Base-by-base conservation (phyloP, 2,888 invertebrate genomes). In the Anagyrus pseudococci region DNA sequence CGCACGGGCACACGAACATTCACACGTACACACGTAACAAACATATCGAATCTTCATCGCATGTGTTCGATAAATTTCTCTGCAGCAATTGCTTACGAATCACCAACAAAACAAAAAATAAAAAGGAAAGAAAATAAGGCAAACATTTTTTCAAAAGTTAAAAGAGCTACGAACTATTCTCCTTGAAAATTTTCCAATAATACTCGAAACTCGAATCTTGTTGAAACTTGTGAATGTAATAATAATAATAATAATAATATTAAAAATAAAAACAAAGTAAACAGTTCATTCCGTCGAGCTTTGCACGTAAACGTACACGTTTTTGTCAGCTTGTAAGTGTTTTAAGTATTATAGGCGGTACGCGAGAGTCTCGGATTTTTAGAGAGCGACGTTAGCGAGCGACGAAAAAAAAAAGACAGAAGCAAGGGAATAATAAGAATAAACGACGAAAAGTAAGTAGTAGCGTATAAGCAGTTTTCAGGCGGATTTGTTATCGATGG, bases 401-500 rank as follows among this genome's bases (percentile, higher is more conserved):
- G 15, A 26, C 8, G 15, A 33, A 23, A 22, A 49, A 26, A 48
- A 7, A 26, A 49, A 33, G 33, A 25, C n/a, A 25, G 47, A 49
- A 2, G 1, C 10, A 40, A 17, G 29, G n/a, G n/a, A 54, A 13
- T 43, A 50, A 29, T 13, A 55, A 46, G n/a, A 46, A 55, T 8
- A 3, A 10, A 20, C 7, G 43, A n/a, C n/a, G 15, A 19, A 10
- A 41, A 17, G 25, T n/a, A 26, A 33, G 6, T 22, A 41, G 52
- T 55, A 58, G 52, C 2, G 48, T 29, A n/a, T 46, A 56, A 57
- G 49, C 55, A 55, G 29, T 40, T 61, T 67, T 66, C 63, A 20
- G 46, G 58, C 54, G 56, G 62, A 59, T 67, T 67, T 64, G 66
- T 62, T 67, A 67, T 59, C 62, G 55, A 63, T 44, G 25, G 68